Percentiles rank a stretch among this genome's conserved stretches.
phyloP scores from a whole-genome alignment of 2,113 vertebrate genomes.

The Ellobius talpinus region DNA sequence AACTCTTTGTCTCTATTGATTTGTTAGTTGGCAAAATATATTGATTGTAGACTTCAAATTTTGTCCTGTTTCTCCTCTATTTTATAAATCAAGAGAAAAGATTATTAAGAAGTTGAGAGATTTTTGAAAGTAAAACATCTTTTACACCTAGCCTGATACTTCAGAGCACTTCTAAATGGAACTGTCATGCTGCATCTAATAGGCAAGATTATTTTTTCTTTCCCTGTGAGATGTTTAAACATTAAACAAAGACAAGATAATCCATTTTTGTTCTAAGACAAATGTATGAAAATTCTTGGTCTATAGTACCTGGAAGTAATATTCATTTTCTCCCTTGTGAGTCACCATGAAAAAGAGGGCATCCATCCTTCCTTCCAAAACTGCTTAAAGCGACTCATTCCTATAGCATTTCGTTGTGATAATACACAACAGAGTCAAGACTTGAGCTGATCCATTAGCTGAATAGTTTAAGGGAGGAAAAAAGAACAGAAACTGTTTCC shows the following conservation, averaged over 20 bases:
- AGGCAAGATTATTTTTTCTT: slow-evolving; percentile 37
- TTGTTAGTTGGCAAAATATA: neutral
- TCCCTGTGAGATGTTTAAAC: slow-evolving; percentile 65
- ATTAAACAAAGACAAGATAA: slow-evolving; percentile 61
- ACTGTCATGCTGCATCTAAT: slow-evolving; percentile 29
- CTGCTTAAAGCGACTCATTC: neutral
- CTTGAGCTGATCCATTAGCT: neutral
- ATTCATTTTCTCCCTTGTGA: slow-evolving; percentile 5
- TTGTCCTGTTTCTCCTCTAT: neutral
- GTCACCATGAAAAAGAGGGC: neutral
- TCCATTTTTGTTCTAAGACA: slow-evolving; percentile 67
- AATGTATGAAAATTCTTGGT: slow-evolving; percentile 51
- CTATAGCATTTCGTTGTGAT: neutral
- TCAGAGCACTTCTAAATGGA: slow-evolving; percentile 68
- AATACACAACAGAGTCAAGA: neutral
- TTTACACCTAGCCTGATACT: slow-evolving; percentile 55
- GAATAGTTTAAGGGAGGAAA: neutral
- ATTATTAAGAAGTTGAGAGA: slow-evolving; percentile 37
- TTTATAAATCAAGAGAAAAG: slow-evolving; percentile 21
- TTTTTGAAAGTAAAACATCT: slow-evolving; percentile 58
- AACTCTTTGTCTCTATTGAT: neutral
- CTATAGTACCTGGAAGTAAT: neutral
- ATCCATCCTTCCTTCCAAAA: neutral
- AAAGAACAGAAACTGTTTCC: neutral
- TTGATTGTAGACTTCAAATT: neutral